Base-by-base conservation (phyloP, 2,888 invertebrate genomes). In the Uropetala carovei region DNA sequence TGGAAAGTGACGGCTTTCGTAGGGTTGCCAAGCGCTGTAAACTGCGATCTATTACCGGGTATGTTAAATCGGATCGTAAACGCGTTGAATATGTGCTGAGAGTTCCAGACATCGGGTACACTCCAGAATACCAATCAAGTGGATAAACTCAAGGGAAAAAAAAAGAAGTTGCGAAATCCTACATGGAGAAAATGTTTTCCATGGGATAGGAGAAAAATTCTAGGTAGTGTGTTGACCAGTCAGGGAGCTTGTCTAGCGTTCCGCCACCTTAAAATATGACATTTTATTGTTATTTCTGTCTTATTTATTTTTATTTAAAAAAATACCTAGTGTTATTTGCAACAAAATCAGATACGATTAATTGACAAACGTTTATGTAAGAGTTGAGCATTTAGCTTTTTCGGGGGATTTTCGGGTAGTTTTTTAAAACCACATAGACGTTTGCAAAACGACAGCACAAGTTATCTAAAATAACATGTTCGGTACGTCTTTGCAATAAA, bases 31-130 rank as follows among this genome's bases (percentile, higher is more conserved):
- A 43, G 60, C 27, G 60, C 60, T 86, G 89, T 64, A 89, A 89
- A 89, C 58, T n/a, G 18, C 43, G 64, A 43, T 43, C 59, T 56
- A 64, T 89, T 89, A 68, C 89, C 43, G 58, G 43, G 16, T 60
- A n/a, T 68, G 43, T 68, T 64, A 89, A 89, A 89, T 64, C 89
- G 68, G 64, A 89, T 89, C 18, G 89, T 22, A 64, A 89, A 68
- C 43, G 64, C 89, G 30, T 43, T 64, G 86, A 30, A 64, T 56
- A 64, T 89, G 89, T 89, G 89, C 89, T 43, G 64, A 43, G 89
- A 89, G 64, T 89, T 58, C n/a, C 16, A 89, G 18, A 56, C 68
- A 18, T 89, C 2, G 9, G 27, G n/a, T n/a, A 22, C 68, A 68
- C n/a, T 68, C 11, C 75, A 27, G 75, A 75, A 75, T 75, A 27